These are phyloP conservation scores for Dicyrtomina minuta DNA, from an alignment of 2,888 invertebrate genomes.

Conservation along the genomic window DNA sequence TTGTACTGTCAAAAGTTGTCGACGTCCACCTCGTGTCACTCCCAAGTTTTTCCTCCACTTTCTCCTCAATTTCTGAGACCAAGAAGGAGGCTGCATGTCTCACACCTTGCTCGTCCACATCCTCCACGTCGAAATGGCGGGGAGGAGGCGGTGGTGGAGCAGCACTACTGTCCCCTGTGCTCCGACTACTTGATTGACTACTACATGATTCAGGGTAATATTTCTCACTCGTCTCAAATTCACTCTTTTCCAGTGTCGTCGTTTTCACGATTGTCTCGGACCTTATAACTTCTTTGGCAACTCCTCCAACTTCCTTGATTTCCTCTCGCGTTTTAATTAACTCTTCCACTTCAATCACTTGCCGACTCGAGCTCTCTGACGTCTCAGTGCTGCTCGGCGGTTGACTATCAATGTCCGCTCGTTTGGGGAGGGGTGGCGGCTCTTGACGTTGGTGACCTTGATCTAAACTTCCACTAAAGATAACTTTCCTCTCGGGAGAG, in stretches of 20 bases:
- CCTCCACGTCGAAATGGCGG: neutral
- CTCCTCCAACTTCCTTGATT: slow-evolving; percentile 35
- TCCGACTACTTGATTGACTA: slow-evolving; percentile 50
- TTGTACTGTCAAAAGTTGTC: neutral
- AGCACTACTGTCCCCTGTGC: neutral
- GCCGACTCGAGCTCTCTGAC: neutral
- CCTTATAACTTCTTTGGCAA: slow-evolving; percentile 32
- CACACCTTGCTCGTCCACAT: slow-evolving; percentile 54
- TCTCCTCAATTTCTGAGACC: slow-evolving; percentile 62
- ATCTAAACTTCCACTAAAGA: slow-evolving; percentile 32
- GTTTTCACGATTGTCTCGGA: slow-evolving; percentile 39
- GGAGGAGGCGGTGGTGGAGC: neutral
- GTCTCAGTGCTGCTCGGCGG: neutral
- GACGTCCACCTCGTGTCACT: neutral
- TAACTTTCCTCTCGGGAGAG: slow-evolving; percentile 44
- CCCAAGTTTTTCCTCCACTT: slow-evolving; percentile 58
- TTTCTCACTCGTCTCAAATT: slow-evolving; percentile 48
- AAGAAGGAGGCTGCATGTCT: slow-evolving; percentile 50
- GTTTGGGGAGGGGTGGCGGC: neutral
- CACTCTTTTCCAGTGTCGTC: slow-evolving; percentile 45
- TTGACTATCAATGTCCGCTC: neutral
- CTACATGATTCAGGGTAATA: slow-evolving; percentile 59
- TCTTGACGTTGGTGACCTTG: neutral
- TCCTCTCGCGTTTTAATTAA: slow-evolving; percentile 9
- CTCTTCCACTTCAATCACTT: slow-evolving; percentile 36